A percentile compares a stretch with the other conserved stretches of the same genome.
Conservation (phyloP, 2,113 vertebrate species). For the Eurypyga helias region DNA sequence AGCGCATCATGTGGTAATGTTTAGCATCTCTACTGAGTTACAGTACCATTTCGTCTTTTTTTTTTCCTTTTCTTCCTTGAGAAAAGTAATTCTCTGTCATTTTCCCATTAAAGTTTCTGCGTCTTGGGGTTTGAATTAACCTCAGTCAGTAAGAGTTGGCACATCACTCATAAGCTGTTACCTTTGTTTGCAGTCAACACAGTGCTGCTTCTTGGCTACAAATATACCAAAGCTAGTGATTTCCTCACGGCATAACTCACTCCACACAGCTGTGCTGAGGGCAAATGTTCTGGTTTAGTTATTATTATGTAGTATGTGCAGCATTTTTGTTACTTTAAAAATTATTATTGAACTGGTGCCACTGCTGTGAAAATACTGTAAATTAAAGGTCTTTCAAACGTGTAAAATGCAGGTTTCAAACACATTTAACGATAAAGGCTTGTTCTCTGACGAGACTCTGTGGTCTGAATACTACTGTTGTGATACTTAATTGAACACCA, state of each 20-base stretch:
- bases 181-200: neutral
- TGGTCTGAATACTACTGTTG: neutral
- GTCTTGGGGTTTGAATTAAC: neutral
- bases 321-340: neutral
- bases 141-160: neutral
- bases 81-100: neutral
- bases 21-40: neutral
- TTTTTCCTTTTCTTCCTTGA: neutral
- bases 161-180: rapidly evolving
- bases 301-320: neutral
- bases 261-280: neutral
- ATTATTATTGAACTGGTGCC: neutral
- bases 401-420: neutral
- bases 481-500: neutral
- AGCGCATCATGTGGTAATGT: neutral
- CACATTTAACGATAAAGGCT: neutral
- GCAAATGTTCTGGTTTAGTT: too few relatives aligned
- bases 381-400: neutral
- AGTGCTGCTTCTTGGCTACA: neutral
- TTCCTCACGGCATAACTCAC: neutral
- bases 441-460: neutral
- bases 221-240: neutral
- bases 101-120: neutral
- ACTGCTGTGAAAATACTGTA: neutral
- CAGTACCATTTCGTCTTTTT: neutral